Evolutionary conservation across 2,888 invertebrate species (phyloP), one percentile per base, ranked within the genome.

Genomic region (Elmis aenea): DNA sequence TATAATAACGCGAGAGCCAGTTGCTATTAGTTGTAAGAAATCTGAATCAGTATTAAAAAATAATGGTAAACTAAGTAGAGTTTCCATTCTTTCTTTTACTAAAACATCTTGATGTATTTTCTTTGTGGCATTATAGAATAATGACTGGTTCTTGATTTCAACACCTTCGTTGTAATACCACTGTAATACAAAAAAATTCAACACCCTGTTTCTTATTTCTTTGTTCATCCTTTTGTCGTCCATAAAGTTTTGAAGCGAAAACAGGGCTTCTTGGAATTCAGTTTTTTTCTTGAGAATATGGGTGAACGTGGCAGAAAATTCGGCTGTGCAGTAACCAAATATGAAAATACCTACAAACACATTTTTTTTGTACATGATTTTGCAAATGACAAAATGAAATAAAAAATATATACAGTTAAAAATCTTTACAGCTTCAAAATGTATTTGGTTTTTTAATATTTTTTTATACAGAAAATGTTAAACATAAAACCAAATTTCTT

Each of bases 131-230:
- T 46, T 45, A 25, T 20, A 32, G 11, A 46, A 23, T 3, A 45
- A 23, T 5, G 34, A 26, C 26, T 41, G 33, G 5, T 32, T 40
- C 13, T 18, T 31, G 3, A 33, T 36, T 10, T 41, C 31, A 23
- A 32, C 58, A 57, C 72, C 73, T 59, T 68, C 68, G 56, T 74
- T 71, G 42, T 73, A 72, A 41, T 69, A 67, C 74, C 74, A 75
- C 43, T 75, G 74, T 5, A 74, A 56, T 50, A 71, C 69, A 45
- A 73, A 73, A 51, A 72, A 74, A 2, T 70, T 64, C 66, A 69
- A 68, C 33, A 75, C 70, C 44, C 74, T 61, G 2, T 61, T 60
- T 49, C 68, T 68, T n/a, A 73, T 71, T 1, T 67, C 61, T 37
- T 59, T 56, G 38, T 69, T 68, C 67, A 74, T 71, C 37, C 69